Evolutionary conservation across 2,797 vertebrate genomes (phyloP), one percentile per base, ranked within the genome.

Genomic region (Odontamblyopus lacepedii): DNA sequence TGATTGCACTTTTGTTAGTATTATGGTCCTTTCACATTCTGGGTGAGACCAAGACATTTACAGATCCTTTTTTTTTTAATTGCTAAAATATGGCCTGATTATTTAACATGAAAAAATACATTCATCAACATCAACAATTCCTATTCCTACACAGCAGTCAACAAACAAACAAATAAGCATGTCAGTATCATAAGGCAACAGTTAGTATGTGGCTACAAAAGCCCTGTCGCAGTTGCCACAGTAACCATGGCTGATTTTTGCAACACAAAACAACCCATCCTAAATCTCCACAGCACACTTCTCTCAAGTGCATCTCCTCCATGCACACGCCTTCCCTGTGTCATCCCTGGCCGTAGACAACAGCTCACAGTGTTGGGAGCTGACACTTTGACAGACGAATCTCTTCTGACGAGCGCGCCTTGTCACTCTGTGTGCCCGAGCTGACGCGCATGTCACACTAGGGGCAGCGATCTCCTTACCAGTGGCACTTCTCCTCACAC

Each of bases 381-480:
- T 79, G 79, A 84, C 79, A 84, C 76, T 59, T 60, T 57, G 55
- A 44, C 67, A 67, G 73, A 76, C 38, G 30, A 63, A 69, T 59
- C 60, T 51, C 56, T 30, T 44, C 68, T 61, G 74, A 66, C 55
- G 38, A 74, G 77, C 70, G 62, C 65, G 78, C 67, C 32, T 71
- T 75, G 78, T 73, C 75, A 79, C 75, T 81, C 74, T 69, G 63
- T 32, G 60, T 41, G 62, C 65, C 29, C 23, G 48, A 72, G 72
- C 67, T 75, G 80, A 84, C 82, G 75, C 77, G 35, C 35, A 59
- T 69, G 67, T 69, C 56, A 59, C 67, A 57, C 35, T 41, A 35
- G n/a, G 53, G 74, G 70, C 73, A 76, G 72, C 48, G 61, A 76
- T 74, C 75, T 80, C 71, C 83, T 88, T 82, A 73, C 71, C 70